phyloP scores from a whole-genome alignment of 2,113 vertebrate species.

The Sinocyclocheilus maitianheensis region DNA sequence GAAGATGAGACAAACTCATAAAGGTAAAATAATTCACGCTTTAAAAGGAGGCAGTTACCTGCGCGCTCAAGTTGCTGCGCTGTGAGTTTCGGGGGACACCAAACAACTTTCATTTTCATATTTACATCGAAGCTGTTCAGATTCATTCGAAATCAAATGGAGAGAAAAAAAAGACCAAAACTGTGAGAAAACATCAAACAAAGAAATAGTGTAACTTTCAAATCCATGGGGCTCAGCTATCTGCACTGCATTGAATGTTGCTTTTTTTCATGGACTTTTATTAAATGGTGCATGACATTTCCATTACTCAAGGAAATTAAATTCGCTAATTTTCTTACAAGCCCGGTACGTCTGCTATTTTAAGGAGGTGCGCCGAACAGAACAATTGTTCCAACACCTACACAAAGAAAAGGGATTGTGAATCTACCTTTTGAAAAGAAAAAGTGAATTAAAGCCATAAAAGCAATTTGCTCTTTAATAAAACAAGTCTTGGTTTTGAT shows the following conservation, averaged over 20 bases:
- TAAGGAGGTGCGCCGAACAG: conserved; percentile 74
- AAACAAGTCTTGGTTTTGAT: conserved; percentile 59
- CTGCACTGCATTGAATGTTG: conserved; percentile 68
- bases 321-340: conserved; percentile 85
- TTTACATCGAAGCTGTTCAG: conserved; percentile 79
- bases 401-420: conserved; percentile 69
- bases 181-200: conserved; percentile 80
- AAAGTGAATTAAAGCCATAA: conserved; percentile 65
- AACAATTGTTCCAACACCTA: conserved; percentile 79
- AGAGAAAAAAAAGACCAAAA: conserved; percentile 75
- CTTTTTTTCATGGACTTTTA: conserved; percentile 82
- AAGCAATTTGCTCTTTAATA: conserved; percentile 70
- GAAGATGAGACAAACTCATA: conserved; percentile 88
- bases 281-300: conserved; percentile 87
- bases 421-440: conserved; percentile 62
- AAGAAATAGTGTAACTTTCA: conserved; percentile 76
- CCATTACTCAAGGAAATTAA: conserved; percentile 87
- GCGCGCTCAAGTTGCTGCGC: conserved; percentile 72
- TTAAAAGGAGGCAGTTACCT: conserved; percentile 82
- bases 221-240: conserved; percentile 75
- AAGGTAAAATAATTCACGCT: conserved; percentile 86
- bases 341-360: conserved; percentile 78
- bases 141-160: conserved; percentile 82
- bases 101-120: conserved; percentile 82
- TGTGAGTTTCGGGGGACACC: conserved; percentile 71